Evolutionary conservation across 2,113 vertebrate species (phyloP).

Genomic region (Periophthalmodon schlosseri): DNA sequence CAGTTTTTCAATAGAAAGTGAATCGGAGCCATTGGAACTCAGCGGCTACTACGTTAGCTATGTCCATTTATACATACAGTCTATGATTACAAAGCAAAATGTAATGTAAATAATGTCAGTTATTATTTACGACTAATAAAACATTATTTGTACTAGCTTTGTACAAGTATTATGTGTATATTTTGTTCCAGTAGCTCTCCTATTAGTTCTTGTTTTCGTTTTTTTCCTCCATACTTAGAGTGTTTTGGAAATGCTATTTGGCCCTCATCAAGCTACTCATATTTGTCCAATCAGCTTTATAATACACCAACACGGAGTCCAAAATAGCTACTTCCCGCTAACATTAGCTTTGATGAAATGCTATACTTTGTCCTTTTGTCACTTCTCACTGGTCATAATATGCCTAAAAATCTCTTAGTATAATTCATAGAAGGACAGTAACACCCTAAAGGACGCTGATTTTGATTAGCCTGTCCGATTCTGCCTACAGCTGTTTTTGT

Average conservation of each 20-base stretch:
- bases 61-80: no score
- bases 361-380: neutral
- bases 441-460: slow-evolving; percentile 1
- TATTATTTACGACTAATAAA: no score
- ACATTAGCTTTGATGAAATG: neutral
- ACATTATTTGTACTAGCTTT: no score
- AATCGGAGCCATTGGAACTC: no score
- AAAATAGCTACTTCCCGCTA: neutral
- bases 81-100: no score
- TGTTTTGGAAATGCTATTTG: neutral
- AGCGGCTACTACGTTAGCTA: no score
- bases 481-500: slow-evolving; percentile 24
- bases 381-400: neutral
- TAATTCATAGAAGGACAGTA: neutral
- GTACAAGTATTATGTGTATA: no score
- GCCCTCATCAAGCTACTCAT: neutral
- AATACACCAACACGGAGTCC: neutral
- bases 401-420: neutral
- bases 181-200: no score
- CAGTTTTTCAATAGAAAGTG: no score
- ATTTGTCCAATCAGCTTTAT: neutral
- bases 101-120: no score
- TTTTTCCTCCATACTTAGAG: no score
- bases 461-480: slow-evolving; percentile 25
- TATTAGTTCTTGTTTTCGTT: no score